phyloP scores from a whole-genome alignment of 1,140 invertebrate species.

The Drosophila miranda region DNA sequence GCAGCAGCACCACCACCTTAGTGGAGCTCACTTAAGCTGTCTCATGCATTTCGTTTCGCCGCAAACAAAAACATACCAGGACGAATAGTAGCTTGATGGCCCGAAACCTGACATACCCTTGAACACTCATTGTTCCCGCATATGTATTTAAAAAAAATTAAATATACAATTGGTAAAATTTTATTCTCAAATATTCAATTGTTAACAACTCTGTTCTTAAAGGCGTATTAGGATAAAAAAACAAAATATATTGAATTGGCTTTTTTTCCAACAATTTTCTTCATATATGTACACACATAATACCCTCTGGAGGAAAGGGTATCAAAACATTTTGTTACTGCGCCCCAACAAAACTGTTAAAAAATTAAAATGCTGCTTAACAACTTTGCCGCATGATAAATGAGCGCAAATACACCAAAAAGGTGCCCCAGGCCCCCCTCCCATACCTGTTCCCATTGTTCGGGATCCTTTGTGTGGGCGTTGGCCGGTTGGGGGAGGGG shows the following conservation, averaged over 20 bases:
- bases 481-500: conserved; percentile 21
- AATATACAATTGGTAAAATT: too few species aligned
- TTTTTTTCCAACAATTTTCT: too few species aligned
- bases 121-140: too few species aligned
- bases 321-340: conserved; percentile 69
- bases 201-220: too few species aligned
- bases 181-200: too few species aligned
- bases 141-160: too few species aligned
- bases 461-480: conserved; percentile 54
- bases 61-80: conserved; percentile 37
- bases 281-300: too few species aligned
- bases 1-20: conserved; percentile 6
- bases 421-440: conserved; percentile 32
- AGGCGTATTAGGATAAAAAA: too few species aligned
- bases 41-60: conserved; percentile 52
- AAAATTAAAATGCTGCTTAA: conserved; percentile 79
- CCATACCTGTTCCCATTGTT: conserved; percentile 56
- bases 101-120: too few species aligned
- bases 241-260: too few species aligned
- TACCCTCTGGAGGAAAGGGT: not conserved
- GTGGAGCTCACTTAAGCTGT: conserved; percentile 55
- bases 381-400: conserved; percentile 76
- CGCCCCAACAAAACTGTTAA: conserved; percentile 70
- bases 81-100: conserved; percentile 1
- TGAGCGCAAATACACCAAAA: conserved; percentile 65